Conservation (phyloP, 1,140 invertebrate genomes). For the Temnothorax longispinosus region DNA sequence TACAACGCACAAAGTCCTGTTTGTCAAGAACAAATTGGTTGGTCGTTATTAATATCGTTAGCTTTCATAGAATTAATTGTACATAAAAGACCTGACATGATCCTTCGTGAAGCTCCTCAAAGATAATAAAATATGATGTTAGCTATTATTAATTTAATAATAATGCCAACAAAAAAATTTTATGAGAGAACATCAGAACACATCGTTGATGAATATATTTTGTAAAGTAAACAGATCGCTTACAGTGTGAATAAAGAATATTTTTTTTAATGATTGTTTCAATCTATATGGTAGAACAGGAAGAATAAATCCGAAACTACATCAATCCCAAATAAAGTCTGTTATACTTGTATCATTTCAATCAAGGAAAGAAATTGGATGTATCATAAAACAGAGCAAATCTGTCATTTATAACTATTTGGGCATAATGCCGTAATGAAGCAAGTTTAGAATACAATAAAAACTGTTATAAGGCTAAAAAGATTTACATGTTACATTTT, state of each 20-base stretch:
- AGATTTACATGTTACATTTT: background rate
- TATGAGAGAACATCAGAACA: background rate
- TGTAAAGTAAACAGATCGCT: background rate
- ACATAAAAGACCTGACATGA: conserved; percentile 24
- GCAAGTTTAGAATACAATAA: background rate
- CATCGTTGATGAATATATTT: conserved; percentile 1
- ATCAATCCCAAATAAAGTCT: background rate
- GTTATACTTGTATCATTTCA: background rate
- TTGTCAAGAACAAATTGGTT: conserved; percentile 48
- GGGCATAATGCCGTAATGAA: background rate
- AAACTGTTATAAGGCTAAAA: background rate
- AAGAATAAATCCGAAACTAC: background rate
- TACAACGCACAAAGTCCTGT: background rate
- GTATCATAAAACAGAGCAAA: background rate
- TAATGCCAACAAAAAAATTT: background rate
- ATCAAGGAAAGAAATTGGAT: background rate
- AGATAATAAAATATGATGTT: background rate
- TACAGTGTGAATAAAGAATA: background rate
- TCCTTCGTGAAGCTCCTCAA: background rate
- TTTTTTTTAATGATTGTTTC: background rate
- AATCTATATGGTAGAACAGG: background rate
- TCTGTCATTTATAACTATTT: background rate
- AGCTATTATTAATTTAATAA: background rate
- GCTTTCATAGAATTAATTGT: background rate
- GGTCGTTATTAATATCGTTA: conserved; percentile 58